phyloP scores from a whole-genome alignment of 2,113 vertebrate species.

The Petromus typicus region DNA sequence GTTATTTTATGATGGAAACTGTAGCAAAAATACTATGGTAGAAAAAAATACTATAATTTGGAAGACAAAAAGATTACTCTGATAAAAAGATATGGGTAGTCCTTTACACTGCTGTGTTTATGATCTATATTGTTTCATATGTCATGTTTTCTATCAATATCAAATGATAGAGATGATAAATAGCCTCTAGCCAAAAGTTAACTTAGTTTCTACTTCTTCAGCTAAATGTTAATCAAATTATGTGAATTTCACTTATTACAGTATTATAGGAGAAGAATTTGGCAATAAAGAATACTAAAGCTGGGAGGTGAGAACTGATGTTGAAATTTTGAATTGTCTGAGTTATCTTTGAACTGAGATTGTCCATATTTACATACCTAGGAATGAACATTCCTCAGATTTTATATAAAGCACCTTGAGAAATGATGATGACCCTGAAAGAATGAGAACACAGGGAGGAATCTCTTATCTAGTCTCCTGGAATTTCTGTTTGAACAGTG shows the following conservation, averaged over 20 bases:
- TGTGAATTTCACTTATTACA: background rate
- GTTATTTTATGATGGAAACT: background rate
- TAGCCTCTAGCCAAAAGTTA: constrained; percentile 3
- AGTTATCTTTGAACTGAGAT: background rate
- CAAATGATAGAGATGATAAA: background rate
- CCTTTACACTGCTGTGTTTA: background rate
- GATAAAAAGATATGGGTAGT: background rate
- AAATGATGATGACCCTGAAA: background rate
- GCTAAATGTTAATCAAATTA: background rate
- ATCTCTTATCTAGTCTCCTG: background rate
- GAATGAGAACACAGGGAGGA: background rate
- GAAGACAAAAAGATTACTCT: background rate
- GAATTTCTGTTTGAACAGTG: background rate
- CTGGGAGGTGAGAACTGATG: background rate
- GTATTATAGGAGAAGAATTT: background rate
- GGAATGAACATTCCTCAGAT: background rate
- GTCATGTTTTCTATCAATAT: background rate
- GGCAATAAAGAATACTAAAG: background rate
- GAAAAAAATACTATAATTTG: background rate
- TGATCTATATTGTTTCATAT: background rate
- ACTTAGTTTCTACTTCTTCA: background rate
- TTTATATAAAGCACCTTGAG: constrained; percentile 20
- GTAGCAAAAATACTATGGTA: background rate
- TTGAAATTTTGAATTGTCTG: background rate
- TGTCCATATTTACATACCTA: background rate